Evolutionary conservation across 2,113 vertebrate species (phyloP).

Genomic region (Bombycilla garrulus): DNA sequence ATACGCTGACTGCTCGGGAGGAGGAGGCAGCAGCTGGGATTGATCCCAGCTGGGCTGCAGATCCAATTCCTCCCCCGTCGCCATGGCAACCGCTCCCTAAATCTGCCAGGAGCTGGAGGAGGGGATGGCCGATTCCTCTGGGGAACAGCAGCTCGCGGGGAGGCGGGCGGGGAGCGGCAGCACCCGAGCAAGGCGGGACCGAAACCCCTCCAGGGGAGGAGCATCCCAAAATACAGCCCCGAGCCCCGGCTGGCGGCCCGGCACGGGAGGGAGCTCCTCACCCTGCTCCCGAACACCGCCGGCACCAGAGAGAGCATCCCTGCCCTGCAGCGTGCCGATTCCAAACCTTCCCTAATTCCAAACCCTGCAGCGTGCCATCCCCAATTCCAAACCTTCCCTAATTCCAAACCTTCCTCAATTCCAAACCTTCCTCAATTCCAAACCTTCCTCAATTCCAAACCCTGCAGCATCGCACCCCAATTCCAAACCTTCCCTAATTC

Average conservation of each 20-base stretch:
- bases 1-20: constrained; percentile 13
- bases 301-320: neutral
- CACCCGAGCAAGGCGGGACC: rapidly evolving
- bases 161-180: neutral
- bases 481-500: no score
- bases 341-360: no score
- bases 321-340: neutral
- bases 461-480: no score
- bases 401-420: no score
- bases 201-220: rapidly evolving
- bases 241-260: no score
- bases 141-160: neutral
- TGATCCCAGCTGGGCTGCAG: constrained; percentile 44
- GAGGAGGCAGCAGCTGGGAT: constrained; percentile 24
- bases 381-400: no score
- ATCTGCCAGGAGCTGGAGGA: constrained; percentile 58
- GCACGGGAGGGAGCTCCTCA: rapidly evolving
- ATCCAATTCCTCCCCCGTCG: constrained; percentile 14
- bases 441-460: no score
- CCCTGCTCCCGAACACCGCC: rapidly evolving
- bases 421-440: no score
- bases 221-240: neutral
- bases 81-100: constrained; percentile 67
- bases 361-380: no score
- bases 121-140: neutral